Percentiles rank a stretch among this genome's conserved stretches.
These are phyloP conservation scores for Drosophila dunni DNA, from an alignment of 1,140 invertebrate species.

Conservation along the genomic window DNA sequence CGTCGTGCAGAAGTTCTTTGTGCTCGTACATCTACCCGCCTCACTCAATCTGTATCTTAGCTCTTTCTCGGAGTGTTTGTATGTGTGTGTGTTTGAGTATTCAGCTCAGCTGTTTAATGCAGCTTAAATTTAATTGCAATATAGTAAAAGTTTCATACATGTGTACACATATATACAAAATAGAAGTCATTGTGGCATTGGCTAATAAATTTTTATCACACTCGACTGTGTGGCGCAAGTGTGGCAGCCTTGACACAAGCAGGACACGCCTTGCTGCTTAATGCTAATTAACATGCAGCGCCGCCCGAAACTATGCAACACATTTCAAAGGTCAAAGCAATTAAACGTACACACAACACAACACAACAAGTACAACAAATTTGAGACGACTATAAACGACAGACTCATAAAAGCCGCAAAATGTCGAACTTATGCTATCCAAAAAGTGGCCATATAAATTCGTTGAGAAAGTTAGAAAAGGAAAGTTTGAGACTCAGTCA, in stretches of 20 bases:
- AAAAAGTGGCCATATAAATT: constrained; percentile 18
- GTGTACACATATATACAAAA: constrained; percentile 5
- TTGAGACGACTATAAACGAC: constrained; percentile 10
- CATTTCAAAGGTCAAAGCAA: constrained; percentile 75
- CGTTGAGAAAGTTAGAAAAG: background rate
- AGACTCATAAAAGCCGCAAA: constrained; percentile 69
- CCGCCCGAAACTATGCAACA: constrained; percentile 64
- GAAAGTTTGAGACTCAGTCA: background rate
- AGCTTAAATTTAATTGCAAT: constrained; percentile 81
- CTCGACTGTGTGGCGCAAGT: constrained; percentile 25
- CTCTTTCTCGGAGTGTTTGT: constrained; percentile 15
- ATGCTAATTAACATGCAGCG: constrained; percentile 81
- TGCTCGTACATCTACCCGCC: constrained; percentile 11
- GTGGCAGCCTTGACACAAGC: constrained; percentile 41
- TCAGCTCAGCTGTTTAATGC: constrained; percentile 63
- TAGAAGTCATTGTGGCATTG: constrained; percentile 14
- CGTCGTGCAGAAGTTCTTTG: constrained; percentile 57
- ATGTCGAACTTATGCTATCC: constrained; percentile 54
- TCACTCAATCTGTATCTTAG: background rate
- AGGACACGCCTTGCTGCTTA: constrained; percentile 52
- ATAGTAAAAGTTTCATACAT: constrained; percentile 66
- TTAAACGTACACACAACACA: constrained; percentile 61
- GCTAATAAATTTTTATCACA: constrained; percentile 77
- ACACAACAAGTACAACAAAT: constrained; percentile 1
- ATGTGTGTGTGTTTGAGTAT: constrained; percentile 37